phyloP scores from a whole-genome alignment of 2,888 invertebrate species.

The Dryomyza anilis region DNA sequence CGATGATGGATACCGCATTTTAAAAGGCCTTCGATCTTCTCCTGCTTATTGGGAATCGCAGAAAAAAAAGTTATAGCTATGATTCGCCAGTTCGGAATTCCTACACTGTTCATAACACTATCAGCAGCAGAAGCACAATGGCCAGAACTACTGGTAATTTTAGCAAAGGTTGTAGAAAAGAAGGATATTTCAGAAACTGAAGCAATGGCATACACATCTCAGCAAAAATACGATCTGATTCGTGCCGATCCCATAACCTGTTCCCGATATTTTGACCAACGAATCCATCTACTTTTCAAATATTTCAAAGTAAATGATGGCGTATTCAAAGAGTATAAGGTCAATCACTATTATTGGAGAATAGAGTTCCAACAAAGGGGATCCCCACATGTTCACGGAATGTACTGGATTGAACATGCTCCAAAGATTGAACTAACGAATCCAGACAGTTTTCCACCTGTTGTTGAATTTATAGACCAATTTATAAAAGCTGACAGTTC shows the following conservation, averaged over 20 bases:
- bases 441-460: background rate
- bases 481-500: conserved; percentile 24
- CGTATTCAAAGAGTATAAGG: conserved; percentile 8
- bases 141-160: conserved; percentile 25
- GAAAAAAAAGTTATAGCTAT: conserved; percentile 26
- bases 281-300: conserved; percentile 23
- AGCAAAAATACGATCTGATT: conserved; percentile 20
- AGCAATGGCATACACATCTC: conserved; percentile 11
- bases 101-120: no score
- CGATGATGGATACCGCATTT: conserved; percentile 24
- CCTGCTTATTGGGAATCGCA: conserved; percentile 36
- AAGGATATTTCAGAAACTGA: no score
- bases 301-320: conserved; percentile 21
- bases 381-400: conserved; percentile 30
- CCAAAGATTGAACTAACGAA: conserved; percentile 15
- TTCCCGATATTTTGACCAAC: conserved; percentile 23
- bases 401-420: conserved; percentile 25
- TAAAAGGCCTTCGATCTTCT: conserved; percentile 30
- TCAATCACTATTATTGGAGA: conserved; percentile 29
- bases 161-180: conserved; percentile 23
- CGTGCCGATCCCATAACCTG: conserved; percentile 23
- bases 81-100: conserved; percentile 30
- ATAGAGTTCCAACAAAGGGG: conserved; percentile 31
- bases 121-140: no score
- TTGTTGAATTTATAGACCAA: conserved; percentile 24